phyloP scores from a whole-genome alignment of 2,888 invertebrate species.

The Heteromurus nitidus region DNA sequence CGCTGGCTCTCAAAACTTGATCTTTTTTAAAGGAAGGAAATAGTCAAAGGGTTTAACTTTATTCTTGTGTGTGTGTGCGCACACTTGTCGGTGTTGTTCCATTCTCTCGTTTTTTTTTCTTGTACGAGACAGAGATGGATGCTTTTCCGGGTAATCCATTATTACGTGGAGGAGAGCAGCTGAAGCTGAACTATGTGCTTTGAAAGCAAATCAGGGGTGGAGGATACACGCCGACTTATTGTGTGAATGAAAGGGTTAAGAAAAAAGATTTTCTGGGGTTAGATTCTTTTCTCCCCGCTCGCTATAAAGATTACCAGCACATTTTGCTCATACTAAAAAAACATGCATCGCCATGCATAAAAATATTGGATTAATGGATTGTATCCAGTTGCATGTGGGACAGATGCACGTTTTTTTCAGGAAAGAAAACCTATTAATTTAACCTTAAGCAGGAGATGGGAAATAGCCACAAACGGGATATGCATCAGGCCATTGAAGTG shows the following conservation, averaged over 20 bases:
- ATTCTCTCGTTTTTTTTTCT: no score
- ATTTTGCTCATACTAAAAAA: no score
- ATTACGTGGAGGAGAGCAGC: slow-evolving; percentile 27
- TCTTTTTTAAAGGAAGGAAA: slow-evolving; percentile 42
- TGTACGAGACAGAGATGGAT: slow-evolving; percentile 54
- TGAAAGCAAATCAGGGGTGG: slow-evolving; percentile 47
- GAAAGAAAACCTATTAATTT: no score
- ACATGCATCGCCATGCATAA: no score
- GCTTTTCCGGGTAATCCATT: slow-evolving; percentile 57
- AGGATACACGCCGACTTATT: background rate
- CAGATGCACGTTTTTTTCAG: no score
- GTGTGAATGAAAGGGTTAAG: slow-evolving; percentile 10
- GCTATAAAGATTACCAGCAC: no score
- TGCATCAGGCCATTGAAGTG: no score
- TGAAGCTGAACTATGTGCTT: slow-evolving; percentile 46
- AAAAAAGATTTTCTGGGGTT: slow-evolving; percentile 36
- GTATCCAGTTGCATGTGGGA: no score
- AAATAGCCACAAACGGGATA: no score
- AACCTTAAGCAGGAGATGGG: no score
- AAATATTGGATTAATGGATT: no score
- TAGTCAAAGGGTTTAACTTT: slow-evolving; percentile 24
- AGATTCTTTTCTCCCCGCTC: no score
- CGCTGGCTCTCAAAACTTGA: background rate
- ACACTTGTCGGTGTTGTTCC: background rate
- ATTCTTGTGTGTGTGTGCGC: slow-evolving; percentile 2